phyloP scores from a whole-genome alignment of 2,113 vertebrate genomes.

The Typhlomys cinereus region DNA sequence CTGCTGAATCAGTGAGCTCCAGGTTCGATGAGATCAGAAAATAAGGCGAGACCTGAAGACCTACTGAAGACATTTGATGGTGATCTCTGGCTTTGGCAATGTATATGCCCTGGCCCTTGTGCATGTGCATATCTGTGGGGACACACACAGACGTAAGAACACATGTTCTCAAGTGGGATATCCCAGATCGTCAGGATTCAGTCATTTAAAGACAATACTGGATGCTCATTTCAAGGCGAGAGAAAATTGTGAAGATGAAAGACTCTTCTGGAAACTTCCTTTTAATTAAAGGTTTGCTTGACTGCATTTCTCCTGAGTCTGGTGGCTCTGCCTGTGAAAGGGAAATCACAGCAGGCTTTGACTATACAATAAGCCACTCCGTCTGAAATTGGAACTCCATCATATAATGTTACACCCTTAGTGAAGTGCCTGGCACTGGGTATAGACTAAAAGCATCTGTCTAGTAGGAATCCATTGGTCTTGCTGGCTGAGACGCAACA shows the following conservation, averaged over 20 bases:
- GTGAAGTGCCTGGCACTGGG: background rate
- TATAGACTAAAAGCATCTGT: background rate
- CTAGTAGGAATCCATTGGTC: background rate
- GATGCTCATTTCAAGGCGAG: conserved; percentile 85
- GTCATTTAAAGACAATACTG: conserved; percentile 84
- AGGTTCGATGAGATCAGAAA: background rate
- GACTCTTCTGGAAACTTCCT: conserved; percentile 78
- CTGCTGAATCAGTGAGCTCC: background rate
- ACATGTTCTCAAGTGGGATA: conserved; percentile 78
- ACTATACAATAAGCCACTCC: background rate
- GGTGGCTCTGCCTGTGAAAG: background rate
- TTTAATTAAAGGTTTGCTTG: conserved; percentile 83
- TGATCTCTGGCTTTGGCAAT: background rate
- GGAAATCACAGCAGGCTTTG: background rate
- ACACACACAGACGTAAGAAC: background rate
- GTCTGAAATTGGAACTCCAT: background rate
- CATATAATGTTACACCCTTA: background rate
- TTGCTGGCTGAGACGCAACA: background rate
- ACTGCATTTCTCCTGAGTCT: conserved; percentile 68
- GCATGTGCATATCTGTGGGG: background rate
- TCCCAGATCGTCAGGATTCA: conserved; percentile 65
- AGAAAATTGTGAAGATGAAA: conserved; percentile 81
- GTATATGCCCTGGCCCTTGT: background rate
- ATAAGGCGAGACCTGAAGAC: background rate
- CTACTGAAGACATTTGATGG: background rate